A percentile compares a stretch with the other conserved stretches of the same genome.
These are phyloP conservation scores for Zaprionus kolodkinae DNA, from an alignment of 1,140 invertebrate species.

Conservation along the genomic window DNA sequence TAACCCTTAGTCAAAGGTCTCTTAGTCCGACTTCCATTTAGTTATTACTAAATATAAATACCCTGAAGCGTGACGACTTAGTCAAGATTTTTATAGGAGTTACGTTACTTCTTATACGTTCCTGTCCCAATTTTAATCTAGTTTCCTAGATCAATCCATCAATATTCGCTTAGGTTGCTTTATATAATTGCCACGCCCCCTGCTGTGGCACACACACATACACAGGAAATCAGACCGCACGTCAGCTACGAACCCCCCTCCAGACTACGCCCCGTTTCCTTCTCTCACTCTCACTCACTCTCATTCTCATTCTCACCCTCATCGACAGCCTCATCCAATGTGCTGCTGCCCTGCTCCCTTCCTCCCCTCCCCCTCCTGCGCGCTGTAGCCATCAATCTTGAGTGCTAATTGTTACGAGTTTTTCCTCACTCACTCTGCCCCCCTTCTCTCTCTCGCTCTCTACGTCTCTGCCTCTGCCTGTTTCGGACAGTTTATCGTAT, in stretches of 20 bases:
- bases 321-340: neutral
- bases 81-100: neutral
- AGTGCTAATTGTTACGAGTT: constrained; percentile 78
- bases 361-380: constrained; percentile 14
- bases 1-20: no score
- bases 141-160: constrained; percentile 15
- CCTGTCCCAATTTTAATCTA: neutral
- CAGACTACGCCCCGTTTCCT: neutral
- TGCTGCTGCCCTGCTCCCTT: neutral
- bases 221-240: constrained; percentile 31
- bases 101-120: neutral
- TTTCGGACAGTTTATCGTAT: constrained; percentile 20
- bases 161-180: neutral
- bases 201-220: neutral
- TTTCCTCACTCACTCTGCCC: constrained; percentile 31
- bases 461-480: constrained; percentile 8
- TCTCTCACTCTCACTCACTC: constrained; percentile 5
- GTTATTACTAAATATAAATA: neutral
- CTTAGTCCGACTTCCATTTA: no score
- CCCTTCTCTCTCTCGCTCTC: neutral
- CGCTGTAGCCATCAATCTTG: constrained; percentile 53
- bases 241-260: neutral
- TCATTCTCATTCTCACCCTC: constrained; percentile 8
- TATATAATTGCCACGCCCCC: constrained; percentile 13
- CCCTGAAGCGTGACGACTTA: neutral